Base-by-base conservation (phyloP, 2,113 vertebrate species). In the Tichodroma muraria region DNA sequence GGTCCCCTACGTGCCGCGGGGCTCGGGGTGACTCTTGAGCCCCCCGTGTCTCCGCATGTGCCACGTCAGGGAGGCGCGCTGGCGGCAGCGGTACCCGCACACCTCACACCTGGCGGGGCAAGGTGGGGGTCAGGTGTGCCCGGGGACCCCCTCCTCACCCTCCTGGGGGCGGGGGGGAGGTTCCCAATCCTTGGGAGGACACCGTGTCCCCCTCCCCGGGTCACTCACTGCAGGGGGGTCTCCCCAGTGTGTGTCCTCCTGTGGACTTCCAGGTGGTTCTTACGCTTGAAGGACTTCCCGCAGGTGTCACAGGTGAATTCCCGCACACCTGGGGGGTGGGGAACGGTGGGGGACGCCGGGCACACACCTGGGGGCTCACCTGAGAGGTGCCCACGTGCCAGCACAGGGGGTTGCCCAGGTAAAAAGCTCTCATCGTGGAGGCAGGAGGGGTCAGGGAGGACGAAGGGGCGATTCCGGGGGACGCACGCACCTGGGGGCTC, bases 301-400 rank as follows among this genome's bases (percentile, higher is more conserved):
- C 99, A 99, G 1, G 98, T 99, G 85, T 99, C 99, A 13, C 99
- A 99, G 95, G 98, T 98, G 88, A 99, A 99, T 49, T 99, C 99
- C 54, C 99, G 96, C 28, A 98, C 97, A 11, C 98, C 99, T 90
- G 79, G 12, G 40, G 30, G 8, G 21, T 24, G 19, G 27, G 10
- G n/a, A n/a, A n/a, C n/a, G n/a, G n/a, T 5, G 8, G 10, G 52
- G 28, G n/a, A n/a, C n/a, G n/a, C n/a, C n/a, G n/a, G n/a, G n/a
- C n/a, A n/a, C n/a, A 52, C 50, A 17, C 28, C 61, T 10, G 63
- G 44, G 64, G 24, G 31, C 23, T 35, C 44, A 69, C 65, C 65
- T 20, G 23, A 2, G 64, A 20, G 40, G 61, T 22, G 56, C n/a
- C n/a, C n/a, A n/a, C n/a, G n/a, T n/a, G n/a, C n/a, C n/a, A n/a